phyloP scores from a whole-genome alignment of 1,140 invertebrate genomes.

The Philopotamus ludificatus region DNA sequence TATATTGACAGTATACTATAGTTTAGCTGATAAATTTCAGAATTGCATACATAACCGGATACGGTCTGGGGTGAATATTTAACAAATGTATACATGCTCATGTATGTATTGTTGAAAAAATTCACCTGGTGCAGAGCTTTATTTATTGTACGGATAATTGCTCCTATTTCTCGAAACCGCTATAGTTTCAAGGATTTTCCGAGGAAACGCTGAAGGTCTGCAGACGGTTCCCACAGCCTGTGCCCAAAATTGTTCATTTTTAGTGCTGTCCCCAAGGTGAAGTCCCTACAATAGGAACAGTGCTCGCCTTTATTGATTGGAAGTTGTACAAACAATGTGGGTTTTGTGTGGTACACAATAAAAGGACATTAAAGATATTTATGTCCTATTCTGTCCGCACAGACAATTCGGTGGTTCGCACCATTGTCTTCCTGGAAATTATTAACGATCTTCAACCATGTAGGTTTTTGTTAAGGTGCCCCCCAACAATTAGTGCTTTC shows the following conservation, averaged over 20 bases:
- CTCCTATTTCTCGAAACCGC: background rate
- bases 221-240: background rate
- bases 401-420: background rate
- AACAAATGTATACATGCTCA: too few relatives aligned
- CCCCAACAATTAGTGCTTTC: too few relatives aligned
- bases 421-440: slow-evolving; percentile 8
- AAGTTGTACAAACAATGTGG: slow-evolving; percentile 19
- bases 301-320: slow-evolving; percentile 22
- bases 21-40: too few relatives aligned
- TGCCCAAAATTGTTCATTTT: background rate
- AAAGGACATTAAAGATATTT: slow-evolving; percentile 11
- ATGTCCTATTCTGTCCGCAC: slow-evolving; percentile 8
- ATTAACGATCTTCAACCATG: slow-evolving; percentile 25
- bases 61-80: too few relatives aligned
- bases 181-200: slow-evolving; percentile 8
- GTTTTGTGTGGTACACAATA: slow-evolving; percentile 19
- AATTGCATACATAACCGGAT: too few relatives aligned
- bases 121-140: too few relatives aligned
- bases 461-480: slow-evolving; percentile 11
- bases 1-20: too few relatives aligned
- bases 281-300: background rate
- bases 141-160: too few relatives aligned
- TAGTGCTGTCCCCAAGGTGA: background rate
- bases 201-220: background rate
- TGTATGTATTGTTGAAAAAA: too few relatives aligned